Conservation (phyloP, 2,797 vertebrate species). For the Chrysocyon brachyurus region DNA sequence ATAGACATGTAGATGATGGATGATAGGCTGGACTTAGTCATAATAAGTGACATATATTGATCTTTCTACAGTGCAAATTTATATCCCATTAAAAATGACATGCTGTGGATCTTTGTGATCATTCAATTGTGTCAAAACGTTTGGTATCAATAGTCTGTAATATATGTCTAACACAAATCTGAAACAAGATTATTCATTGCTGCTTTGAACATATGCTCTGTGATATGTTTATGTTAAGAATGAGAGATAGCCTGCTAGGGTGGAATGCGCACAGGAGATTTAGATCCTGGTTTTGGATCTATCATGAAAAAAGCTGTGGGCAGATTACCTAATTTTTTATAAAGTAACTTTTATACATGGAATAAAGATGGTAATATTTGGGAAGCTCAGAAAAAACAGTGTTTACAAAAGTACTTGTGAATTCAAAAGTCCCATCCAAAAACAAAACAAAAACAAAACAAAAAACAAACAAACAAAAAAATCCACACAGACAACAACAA, state of each 20-base stretch:
- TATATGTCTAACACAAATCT: slow-evolving; percentile 9
- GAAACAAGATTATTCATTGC: slow-evolving; percentile 35
- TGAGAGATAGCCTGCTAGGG: neutral
- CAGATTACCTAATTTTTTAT: slow-evolving; percentile 19
- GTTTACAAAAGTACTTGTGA: neutral
- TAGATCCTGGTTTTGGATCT: neutral
- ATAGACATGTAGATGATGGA: neutral
- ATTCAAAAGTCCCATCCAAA: neutral
- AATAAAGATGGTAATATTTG: neutral
- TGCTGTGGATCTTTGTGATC: neutral
- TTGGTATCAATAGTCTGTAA: neutral
- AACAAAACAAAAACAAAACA: neutral
- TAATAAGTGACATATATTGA: neutral
- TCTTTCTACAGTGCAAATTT: neutral
- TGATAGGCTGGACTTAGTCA: neutral
- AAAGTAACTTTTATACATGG: neutral
- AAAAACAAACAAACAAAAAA: too few relatives aligned
- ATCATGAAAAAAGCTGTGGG: neutral
- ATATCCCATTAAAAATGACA: slow-evolving; percentile 57
- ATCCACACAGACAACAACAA: neutral
- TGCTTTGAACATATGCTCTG: neutral
- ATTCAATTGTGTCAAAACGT: neutral
- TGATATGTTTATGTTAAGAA: neutral
- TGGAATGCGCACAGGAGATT: neutral
- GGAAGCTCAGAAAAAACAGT: neutral